These are phyloP conservation scores for Macropodus opercularis DNA, from an alignment of 2,797 vertebrate genomes.

Conservation along the genomic window DNA sequence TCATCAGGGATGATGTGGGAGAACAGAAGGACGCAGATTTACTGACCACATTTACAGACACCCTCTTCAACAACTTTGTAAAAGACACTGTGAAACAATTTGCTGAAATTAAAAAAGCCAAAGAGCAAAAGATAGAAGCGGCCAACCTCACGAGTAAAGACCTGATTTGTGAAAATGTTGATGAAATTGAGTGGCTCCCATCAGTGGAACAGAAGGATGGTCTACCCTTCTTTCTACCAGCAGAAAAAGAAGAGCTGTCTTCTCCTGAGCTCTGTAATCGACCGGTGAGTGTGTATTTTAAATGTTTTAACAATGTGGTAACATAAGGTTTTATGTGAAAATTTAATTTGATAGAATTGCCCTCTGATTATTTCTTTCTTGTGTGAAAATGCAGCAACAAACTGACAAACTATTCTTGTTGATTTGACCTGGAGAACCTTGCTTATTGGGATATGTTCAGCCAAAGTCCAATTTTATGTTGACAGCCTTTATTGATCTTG, in stretches of 20 bases:
- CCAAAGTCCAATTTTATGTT: conserved; percentile 73
- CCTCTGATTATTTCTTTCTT: not conserved
- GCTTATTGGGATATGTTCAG: conserved; percentile 35
- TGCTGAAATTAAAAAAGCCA: conserved; percentile 87
- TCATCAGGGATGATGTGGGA: conserved; percentile 27
- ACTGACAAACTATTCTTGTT: conserved; percentile 51
- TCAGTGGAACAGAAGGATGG: conserved; percentile 63
- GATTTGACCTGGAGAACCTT: conserved; percentile 51
- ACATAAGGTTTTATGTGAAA: not conserved
- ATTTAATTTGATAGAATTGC: conserved; percentile 27
- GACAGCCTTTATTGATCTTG: conserved; percentile 55
- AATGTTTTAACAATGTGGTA: not conserved
- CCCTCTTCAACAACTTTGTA: conserved; percentile 86
- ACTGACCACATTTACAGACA: conserved; percentile 83
- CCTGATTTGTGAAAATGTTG: conserved; percentile 45
- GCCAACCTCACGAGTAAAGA: conserved; percentile 67
- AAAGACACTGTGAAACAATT: conserved; percentile 87
- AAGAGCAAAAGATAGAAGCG: conserved; percentile 88
- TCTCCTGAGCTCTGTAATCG: conserved; percentile 91
- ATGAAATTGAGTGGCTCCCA: conserved; percentile 62
- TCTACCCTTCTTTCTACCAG: conserved; percentile 81
- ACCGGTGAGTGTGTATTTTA: conserved; percentile 84
- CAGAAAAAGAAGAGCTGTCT: conserved; percentile 87
- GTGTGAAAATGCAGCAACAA: conserved; percentile 12
- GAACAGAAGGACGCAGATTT: conserved; percentile 52